A percentile compares a stretch with the other conserved stretches of the same genome.
phyloP scores from a whole-genome alignment of 2,797 vertebrate genomes.

The Neoniphon sammara region DNA sequence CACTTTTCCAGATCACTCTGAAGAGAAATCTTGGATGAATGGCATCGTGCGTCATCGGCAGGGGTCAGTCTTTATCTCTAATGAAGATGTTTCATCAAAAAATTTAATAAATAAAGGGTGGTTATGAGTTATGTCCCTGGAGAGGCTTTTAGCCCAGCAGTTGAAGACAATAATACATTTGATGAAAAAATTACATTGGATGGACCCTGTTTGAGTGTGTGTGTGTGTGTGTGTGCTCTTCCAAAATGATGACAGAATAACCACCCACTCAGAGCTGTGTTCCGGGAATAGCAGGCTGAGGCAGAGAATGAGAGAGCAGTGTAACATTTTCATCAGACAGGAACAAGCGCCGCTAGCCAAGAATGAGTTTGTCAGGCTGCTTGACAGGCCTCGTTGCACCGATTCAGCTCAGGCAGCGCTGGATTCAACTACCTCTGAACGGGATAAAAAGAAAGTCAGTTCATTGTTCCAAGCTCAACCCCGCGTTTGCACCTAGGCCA shows the following conservation, averaged over 20 bases:
- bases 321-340: conserved; percentile 81
- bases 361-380: conserved; percentile 77
- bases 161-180: conserved; percentile 43
- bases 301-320: conserved; percentile 71
- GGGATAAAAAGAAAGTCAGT: conserved; percentile 37
- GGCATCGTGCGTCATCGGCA: conserved; percentile 34
- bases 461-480: conserved; percentile 48
- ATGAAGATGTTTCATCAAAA: conserved; percentile 48
- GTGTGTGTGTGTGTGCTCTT: conserved; percentile 22
- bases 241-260: conserved; percentile 79
- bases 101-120: conserved; percentile 48
- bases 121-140: conserved; percentile 35
- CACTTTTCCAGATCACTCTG: conserved; percentile 5
- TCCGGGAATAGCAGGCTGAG: conserved; percentile 69
- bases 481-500: conserved; percentile 49
- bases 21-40: conserved; percentile 21
- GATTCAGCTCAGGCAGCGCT: conserved; percentile 51
- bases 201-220: conserved; percentile 30
- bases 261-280: conserved; percentile 73
- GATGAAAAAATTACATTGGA: conserved; percentile 53
- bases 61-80: conserved; percentile 45
- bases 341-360: conserved; percentile 73
- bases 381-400: conserved; percentile 72
- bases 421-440: conserved; percentile 43
- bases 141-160: conserved; percentile 61